These are phyloP conservation scores for Catocala nupta DNA, from an alignment of 2,888 invertebrate species.

Conservation along the genomic window DNA sequence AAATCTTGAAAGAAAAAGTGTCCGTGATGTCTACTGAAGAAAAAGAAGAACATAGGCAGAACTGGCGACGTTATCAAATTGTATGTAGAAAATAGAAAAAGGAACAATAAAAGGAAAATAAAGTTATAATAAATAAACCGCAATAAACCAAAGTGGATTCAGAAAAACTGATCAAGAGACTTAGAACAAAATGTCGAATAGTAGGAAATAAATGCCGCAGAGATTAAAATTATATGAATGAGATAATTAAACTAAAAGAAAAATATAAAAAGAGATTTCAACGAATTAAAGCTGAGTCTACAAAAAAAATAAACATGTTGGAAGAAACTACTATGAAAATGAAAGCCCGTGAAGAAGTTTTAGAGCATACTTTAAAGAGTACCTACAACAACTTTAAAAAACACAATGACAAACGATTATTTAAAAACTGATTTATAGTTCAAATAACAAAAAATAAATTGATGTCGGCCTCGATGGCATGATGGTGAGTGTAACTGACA, in stretches of 20 bases:
- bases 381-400: not conserved
- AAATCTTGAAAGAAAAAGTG: conserved; percentile 12
- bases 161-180: not conserved
- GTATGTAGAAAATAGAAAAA: conserved; percentile 3
- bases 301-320: not conserved
- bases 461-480: no score
- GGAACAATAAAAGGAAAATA: not conserved
- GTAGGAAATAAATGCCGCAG: not conserved
- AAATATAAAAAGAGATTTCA: conserved; percentile 3
- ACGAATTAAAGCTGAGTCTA: not conserved
- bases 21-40: conserved; percentile 1
- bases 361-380: not conserved
- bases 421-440: not conserved
- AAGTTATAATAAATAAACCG: not conserved
- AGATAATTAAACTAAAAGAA: not conserved
- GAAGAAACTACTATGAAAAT: not conserved
- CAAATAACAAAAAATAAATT: not conserved
- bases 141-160: not conserved
- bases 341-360: conserved; percentile 7
- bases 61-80: not conserved
- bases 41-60: conserved; percentile 5
- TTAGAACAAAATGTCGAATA: conserved; percentile 1
- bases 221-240: not conserved
- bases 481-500: no score
- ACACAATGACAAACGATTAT: not conserved